phyloP scores from a whole-genome alignment of 1,140 invertebrate species.

The Oryzaephilus surinamensis region DNA sequence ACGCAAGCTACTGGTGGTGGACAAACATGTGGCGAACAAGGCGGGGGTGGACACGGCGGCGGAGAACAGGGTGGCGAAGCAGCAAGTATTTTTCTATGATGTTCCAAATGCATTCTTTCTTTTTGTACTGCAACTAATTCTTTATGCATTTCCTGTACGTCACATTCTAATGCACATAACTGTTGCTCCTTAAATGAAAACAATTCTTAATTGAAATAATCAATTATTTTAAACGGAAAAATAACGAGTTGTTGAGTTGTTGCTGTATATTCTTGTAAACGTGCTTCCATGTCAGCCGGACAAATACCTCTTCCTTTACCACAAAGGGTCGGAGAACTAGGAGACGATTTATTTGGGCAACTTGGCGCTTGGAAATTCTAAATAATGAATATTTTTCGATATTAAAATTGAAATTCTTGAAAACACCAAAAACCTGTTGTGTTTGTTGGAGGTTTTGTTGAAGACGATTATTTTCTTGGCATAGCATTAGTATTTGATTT shows the following conservation, averaged over 20 bases:
- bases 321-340: no score
- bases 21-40: conserved; percentile 6
- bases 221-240: conserved; percentile 19
- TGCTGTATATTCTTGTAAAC: conserved; percentile 29
- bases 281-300: conserved; percentile 27
- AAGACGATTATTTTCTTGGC: neutral
- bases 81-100: conserved; percentile 30
- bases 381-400: no score
- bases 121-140: conserved; percentile 46
- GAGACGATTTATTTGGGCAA: neutral
- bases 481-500: neutral
- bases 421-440: neutral
- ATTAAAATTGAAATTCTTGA: neutral
- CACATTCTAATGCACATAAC: conserved; percentile 47
- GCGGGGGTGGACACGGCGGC: conserved; percentile 15
- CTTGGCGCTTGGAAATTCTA: neutral
- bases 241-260: conserved; percentile 23
- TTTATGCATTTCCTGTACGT: conserved; percentile 48
- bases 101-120: conserved; percentile 44
- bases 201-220: neutral
- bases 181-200: conserved; percentile 42
- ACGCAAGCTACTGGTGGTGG: conserved; percentile 1
- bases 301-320: conserved; percentile 24
- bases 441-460: neutral
- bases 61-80: conserved; percentile 7